Base-by-base conservation (phyloP, 2,797 vertebrate species). In the Ceyx erithaca region DNA sequence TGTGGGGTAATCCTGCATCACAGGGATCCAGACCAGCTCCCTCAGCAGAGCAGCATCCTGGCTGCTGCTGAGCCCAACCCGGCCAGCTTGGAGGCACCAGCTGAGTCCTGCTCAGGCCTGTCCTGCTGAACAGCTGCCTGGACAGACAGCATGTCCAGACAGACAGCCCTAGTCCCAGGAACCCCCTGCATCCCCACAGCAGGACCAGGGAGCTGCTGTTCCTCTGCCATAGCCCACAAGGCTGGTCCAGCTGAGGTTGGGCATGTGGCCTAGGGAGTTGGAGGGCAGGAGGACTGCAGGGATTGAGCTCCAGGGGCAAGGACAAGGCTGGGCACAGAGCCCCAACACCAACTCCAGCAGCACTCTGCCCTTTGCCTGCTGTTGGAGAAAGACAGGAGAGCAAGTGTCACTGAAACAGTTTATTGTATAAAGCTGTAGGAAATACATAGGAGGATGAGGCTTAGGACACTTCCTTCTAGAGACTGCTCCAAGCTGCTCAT, bases 371-470 rank as follows among this genome's bases (percentile, higher is more conserved):
- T 10, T 12, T 16, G 31, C 58, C 64, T 15, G 25, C 84, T 37
- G 45, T 9, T 77, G 2, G 9, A 92, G 49, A 68, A 68, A 94
- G 48, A 92, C 52, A 51, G 1, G 14, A 86, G 40, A 91, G 54
- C 25, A 21, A 35, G n/a, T 1, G 2, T 92, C 92, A 89, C 5
- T 64, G 84, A 86, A 80, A 91, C 0, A 0, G 64, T 97, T 97
- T 97, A 97, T 97, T 97, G 70, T 87, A 93, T 82, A 97, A 96
- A 94, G 95, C 94, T 22, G 33, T 93, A 90, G 86, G 90, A 94
- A 92, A 92, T 81, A 91, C 57, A 93, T 46, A 70, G 43, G 69
- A 78, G 14, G 54, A 64, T 63, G 72, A 66, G 64, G 78, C 70
- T 73, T 37, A 75, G 68, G 72, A 80, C 15, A 64, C 58, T 89